Base-by-base conservation (phyloP, 2,888 invertebrate genomes). In the Drosophila fungiperda region DNA sequence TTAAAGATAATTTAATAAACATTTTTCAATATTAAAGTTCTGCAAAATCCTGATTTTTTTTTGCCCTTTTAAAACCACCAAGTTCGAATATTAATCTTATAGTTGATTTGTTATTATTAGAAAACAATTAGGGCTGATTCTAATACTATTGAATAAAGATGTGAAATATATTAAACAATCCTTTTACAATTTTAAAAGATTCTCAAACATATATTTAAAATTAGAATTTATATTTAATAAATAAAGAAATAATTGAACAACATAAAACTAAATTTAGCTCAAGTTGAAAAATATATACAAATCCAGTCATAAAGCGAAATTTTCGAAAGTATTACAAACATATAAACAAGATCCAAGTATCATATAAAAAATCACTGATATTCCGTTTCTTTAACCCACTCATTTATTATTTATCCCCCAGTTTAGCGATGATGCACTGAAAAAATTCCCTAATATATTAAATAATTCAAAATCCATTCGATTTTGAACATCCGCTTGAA, bases 401-500 rank as follows among this genome's bases (percentile, higher is more conserved):
- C 3, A 45, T 12, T 45, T 7, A 20, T 20, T 45, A 12, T 7
- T 12, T 1, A 20, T 12, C 7, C 6, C 42, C 45, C 45, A 3
- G 45, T 45, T 20, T 12, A 20, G 20, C 12, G 45, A 20, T 20
- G 6, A 36, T n/a, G 7, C 36, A 11, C 26, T 17, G 17, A 36
- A 36, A 36, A 54, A 35, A 32, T 33, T 1, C 55, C 42, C 55
- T 7, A 5, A 4, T 42, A 4, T n/a, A 12, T 32, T 26, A 26
- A 0, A 40, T 2, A 12, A 3, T 20, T 29, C 1, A 8, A 38
- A n/a, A 1, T 23, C 23, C 3, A 23, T 15, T 1, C 11, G 20
- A 2, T n/a, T 45, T n/a, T 26, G n/a, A 38, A 60, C 61, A 60
- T 65, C 61, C 45, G 58, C 36, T 49, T 57, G 17, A 4, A 20